phyloP scores from a whole-genome alignment of 2,888 invertebrate genomes.

The Elegia similella region DNA sequence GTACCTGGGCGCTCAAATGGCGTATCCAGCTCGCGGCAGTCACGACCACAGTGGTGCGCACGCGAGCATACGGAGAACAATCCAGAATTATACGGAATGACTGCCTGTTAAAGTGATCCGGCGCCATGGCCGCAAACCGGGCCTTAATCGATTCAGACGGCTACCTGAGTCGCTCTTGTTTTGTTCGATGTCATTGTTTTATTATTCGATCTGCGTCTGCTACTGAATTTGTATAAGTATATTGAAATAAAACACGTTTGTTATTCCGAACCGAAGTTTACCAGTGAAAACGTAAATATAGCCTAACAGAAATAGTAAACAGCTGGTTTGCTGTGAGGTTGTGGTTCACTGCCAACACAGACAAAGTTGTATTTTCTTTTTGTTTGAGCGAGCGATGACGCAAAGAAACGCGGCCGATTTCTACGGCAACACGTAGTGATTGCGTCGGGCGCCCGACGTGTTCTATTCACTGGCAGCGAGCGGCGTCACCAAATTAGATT shows the following conservation, averaged over 20 bases:
- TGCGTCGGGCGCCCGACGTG: slow-evolving; percentile 37
- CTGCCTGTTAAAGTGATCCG: not conserved
- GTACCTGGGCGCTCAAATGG: not conserved
- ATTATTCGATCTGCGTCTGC: not conserved
- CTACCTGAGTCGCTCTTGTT: slow-evolving; percentile 8
- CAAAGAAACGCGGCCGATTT: slow-evolving; percentile 27
- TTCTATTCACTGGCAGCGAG: slow-evolving; percentile 32
- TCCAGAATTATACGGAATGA: slow-evolving; percentile 21
- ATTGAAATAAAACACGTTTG: not conserved
- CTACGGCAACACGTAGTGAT: slow-evolving; percentile 27
- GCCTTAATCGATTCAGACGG: not conserved
- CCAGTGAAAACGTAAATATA: slow-evolving; percentile 4
- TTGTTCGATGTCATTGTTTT: slow-evolving; percentile 18
- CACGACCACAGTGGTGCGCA: slow-evolving; percentile 33
- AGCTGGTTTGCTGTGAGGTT: slow-evolving; percentile 10
- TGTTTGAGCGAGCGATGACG: slow-evolving; percentile 40
- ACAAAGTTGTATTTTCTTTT: slow-evolving; percentile 11
- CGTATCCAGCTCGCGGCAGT: slow-evolving; percentile 40
- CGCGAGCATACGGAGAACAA: slow-evolving; percentile 25
- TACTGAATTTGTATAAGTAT: not conserved
- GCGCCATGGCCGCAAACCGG: not conserved
- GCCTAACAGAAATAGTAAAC: slow-evolving; percentile 15
- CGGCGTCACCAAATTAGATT: slow-evolving; percentile 78
- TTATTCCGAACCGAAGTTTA: not conserved
- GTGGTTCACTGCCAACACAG: slow-evolving; percentile 15